Percentiles rank a stretch among this genome's conserved stretches.
phyloP scores from a whole-genome alignment of 2,888 invertebrate species.

The Celastrina argiolus region DNA sequence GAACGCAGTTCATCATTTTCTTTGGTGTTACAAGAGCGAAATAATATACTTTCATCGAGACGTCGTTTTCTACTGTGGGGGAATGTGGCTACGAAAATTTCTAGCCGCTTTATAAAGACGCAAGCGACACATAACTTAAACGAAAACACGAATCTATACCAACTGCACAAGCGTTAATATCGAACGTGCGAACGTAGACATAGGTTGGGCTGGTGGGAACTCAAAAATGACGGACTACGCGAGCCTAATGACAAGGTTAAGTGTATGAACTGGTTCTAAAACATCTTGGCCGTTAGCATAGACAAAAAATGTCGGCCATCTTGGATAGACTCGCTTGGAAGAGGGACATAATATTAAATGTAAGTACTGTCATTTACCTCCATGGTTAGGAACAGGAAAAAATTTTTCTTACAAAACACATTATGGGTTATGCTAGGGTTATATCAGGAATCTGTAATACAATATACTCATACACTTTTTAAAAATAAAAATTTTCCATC shows the following conservation, averaged over 20 bases:
- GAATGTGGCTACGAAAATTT: conserved; percentile 41
- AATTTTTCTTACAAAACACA: no score
- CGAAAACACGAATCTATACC: conserved; percentile 26
- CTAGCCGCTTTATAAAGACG: conserved; percentile 28
- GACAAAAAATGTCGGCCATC: conserved; percentile 45
- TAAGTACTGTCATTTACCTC: no score
- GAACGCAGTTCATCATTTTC: not conserved
- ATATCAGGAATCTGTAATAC: no score
- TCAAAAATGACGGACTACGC: conserved; percentile 43
- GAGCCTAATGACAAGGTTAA: conserved; percentile 47
- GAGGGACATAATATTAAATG: no score
- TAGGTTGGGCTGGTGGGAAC: conserved; percentile 35
- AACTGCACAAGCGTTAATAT: not conserved
- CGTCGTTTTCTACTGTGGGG: conserved; percentile 40
- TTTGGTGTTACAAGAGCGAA: conserved; percentile 24
- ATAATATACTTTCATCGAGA: conserved; percentile 39
- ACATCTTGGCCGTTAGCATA: conserved; percentile 42
- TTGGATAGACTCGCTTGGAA: conserved; percentile 33
- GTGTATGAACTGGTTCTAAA: conserved; percentile 45
- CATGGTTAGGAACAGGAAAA: no score
- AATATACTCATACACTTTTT: no score
- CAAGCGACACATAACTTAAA: conserved; percentile 23
- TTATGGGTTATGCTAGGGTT: no score
- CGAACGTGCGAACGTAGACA: conserved; percentile 13
- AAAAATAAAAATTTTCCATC: no score